These are phyloP conservation scores for Physocephala rufipes DNA, from an alignment of 2,888 invertebrate species.

Conservation along the genomic window DNA sequence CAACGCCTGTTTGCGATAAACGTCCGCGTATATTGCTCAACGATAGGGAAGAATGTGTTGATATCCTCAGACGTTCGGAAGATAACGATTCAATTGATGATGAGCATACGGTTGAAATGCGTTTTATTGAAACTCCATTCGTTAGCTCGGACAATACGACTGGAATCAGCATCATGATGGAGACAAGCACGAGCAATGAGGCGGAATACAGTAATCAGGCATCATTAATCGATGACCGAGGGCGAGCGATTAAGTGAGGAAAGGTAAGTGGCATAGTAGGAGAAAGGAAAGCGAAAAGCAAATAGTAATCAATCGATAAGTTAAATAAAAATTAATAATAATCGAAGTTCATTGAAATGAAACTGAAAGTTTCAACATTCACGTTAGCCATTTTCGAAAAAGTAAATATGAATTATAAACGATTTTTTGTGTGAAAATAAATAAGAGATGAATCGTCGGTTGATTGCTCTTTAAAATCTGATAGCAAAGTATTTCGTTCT, in stretches of 20 bases:
- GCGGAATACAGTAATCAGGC: slow-evolving; percentile 43
- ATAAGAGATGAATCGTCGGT: too few relatives aligned
- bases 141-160: slow-evolving; percentile 63
- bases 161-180: slow-evolving; percentile 58
- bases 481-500: too few relatives aligned
- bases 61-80: slow-evolving; percentile 42
- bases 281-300: background rate
- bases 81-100: slow-evolving; percentile 60
- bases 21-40: slow-evolving; percentile 50
- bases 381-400: too few relatives aligned
- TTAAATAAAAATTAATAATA: too few relatives aligned
- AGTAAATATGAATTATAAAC: too few relatives aligned
- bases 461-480: too few relatives aligned
- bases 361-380: too few relatives aligned
- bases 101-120: slow-evolving; percentile 62
- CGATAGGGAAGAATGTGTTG: slow-evolving; percentile 51
- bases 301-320: too few relatives aligned
- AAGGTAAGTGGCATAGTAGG: slow-evolving; percentile 58
- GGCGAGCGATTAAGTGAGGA: slow-evolving; percentile 55
- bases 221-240: slow-evolving; percentile 14
- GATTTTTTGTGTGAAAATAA: too few relatives aligned
- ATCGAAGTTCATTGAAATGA: too few relatives aligned
- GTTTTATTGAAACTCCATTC: slow-evolving; percentile 62
- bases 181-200: slow-evolving; percentile 53
- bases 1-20: slow-evolving; percentile 40